A percentile compares a stretch with the other conserved stretches of the same genome.
These are phyloP conservation scores for Argyresthia goedartella DNA, from an alignment of 2,888 invertebrate genomes.

Conservation along the genomic window DNA sequence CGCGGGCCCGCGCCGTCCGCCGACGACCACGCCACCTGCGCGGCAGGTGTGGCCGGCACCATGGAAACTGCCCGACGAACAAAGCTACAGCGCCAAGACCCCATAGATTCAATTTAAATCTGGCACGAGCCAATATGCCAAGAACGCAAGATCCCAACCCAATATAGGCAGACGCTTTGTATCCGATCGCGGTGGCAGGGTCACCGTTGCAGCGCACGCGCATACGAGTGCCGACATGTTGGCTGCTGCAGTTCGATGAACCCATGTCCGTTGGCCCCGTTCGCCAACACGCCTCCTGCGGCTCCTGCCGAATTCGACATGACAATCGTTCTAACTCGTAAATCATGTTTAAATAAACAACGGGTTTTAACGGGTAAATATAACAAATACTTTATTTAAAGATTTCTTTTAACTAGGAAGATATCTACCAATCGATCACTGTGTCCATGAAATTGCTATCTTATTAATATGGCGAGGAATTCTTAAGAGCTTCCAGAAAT, in stretches of 20 bases:
- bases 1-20: not conserved
- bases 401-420: too few species aligned
- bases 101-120: not conserved
- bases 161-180: too few species aligned
- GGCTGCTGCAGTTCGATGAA: slow-evolving; percentile 35
- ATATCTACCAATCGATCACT: too few species aligned
- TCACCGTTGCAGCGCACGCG: slow-evolving; percentile 12
- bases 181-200: not conserved
- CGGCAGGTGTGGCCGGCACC: slow-evolving; percentile 2
- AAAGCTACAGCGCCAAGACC: not conserved
- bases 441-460: too few species aligned
- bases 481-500: too few species aligned
- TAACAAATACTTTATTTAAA: too few species aligned
- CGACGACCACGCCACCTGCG: slow-evolving; percentile 1
- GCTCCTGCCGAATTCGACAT: slow-evolving; percentile 20
- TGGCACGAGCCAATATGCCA: too few species aligned
- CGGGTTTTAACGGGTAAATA: too few species aligned
- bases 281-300: slow-evolving; percentile 11
- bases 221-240: slow-evolving; percentile 31
- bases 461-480: too few species aligned
- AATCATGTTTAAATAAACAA: too few species aligned
- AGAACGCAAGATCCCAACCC: too few species aligned
- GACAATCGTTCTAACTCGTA: too few species aligned
- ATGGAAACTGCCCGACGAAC: not conserved
- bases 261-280: slow-evolving; percentile 27